Evolutionary conservation across 1,140 invertebrate genomes (phyloP).

Genomic region (Neodiprion fabricii): DNA sequence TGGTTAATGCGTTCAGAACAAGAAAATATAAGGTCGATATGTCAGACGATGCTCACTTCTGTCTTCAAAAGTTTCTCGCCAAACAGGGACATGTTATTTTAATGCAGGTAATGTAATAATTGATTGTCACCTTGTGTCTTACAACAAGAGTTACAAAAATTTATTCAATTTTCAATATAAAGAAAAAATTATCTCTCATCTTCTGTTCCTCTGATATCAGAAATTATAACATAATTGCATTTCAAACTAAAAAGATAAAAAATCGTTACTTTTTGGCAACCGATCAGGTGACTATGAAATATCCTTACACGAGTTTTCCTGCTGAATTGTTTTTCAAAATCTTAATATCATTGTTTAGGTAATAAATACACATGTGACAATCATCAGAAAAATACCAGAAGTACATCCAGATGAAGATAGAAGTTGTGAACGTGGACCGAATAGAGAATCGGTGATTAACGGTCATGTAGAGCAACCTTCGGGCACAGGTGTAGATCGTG

Average conservation of each 20-base stretch:
- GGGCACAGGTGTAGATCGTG: slow-evolving; percentile 65
- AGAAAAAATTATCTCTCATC: too few relatives aligned
- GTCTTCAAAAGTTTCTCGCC: slow-evolving; percentile 69
- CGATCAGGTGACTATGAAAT: too few relatives aligned
- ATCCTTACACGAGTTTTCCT: background rate
- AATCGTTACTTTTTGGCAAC: too few relatives aligned
- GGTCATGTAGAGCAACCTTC: slow-evolving; percentile 65
- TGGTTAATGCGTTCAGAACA: slow-evolving; percentile 69
- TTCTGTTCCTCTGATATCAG: too few relatives aligned
- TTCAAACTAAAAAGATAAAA: too few relatives aligned
- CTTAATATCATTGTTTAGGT: slow-evolving; percentile 39
- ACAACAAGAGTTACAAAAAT: slow-evolving; percentile 44
- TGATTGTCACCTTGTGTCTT: slow-evolving; percentile 67
- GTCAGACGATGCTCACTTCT: slow-evolving; percentile 68
- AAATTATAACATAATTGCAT: too few relatives aligned
- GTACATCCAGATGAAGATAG: slow-evolving; percentile 45
- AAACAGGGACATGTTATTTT: slow-evolving; percentile 73
- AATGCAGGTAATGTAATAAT: slow-evolving; percentile 69
- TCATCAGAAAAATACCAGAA: slow-evolving; percentile 52
- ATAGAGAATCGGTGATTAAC: slow-evolving; percentile 55
- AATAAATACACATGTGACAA: slow-evolving; percentile 57
- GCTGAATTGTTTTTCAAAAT: background rate
- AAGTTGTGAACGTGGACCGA: slow-evolving; percentile 38
- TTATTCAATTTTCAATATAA: slow-evolving; percentile 12
- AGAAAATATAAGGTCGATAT: slow-evolving; percentile 74